These are phyloP conservation scores for Antheraea assamensis DNA, from an alignment of 2,888 invertebrate genomes.

Conservation along the genomic window DNA sequence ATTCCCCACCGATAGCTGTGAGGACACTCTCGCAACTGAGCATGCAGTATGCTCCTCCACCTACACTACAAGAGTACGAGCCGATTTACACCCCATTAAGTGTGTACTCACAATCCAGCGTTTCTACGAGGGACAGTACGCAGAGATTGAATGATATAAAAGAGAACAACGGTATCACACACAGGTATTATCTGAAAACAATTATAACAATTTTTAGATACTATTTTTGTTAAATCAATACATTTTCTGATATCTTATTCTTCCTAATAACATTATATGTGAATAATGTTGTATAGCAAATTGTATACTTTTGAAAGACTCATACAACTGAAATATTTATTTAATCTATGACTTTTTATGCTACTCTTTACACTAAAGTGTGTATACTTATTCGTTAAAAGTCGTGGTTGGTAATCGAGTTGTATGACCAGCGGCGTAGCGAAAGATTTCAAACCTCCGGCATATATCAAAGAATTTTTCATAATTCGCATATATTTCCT, in stretches of 20 bases:
- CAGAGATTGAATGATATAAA: slow-evolving; percentile 75
- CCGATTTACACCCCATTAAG: slow-evolving; percentile 76
- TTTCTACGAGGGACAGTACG: slow-evolving; percentile 73
- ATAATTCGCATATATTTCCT: too few species aligned
- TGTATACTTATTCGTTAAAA: not conserved
- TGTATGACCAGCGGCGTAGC: too few species aligned
- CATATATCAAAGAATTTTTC: too few species aligned
- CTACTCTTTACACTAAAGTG: not conserved
- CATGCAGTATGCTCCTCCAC: slow-evolving; percentile 83
- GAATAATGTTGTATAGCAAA: too few species aligned
- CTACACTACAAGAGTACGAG: slow-evolving; percentile 80
- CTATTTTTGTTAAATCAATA: too few species aligned
- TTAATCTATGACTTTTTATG: not conserved
- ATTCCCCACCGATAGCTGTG: slow-evolving; percentile 80
- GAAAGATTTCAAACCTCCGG: too few species aligned
- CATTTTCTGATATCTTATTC: too few species aligned
- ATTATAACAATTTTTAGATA: not conserved
- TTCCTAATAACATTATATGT: not conserved
- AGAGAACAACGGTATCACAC: slow-evolving; percentile 65
- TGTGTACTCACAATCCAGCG: slow-evolving; percentile 74
- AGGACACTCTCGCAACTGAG: slow-evolving; percentile 81
- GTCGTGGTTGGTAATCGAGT: too few species aligned
- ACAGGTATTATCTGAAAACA: slow-evolving; percentile 52
- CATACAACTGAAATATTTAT: not conserved
- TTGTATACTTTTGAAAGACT: not conserved